Evolutionary conservation across 1,140 invertebrate genomes (phyloP).

Genomic region (Drosophila chauvacae): DNA sequence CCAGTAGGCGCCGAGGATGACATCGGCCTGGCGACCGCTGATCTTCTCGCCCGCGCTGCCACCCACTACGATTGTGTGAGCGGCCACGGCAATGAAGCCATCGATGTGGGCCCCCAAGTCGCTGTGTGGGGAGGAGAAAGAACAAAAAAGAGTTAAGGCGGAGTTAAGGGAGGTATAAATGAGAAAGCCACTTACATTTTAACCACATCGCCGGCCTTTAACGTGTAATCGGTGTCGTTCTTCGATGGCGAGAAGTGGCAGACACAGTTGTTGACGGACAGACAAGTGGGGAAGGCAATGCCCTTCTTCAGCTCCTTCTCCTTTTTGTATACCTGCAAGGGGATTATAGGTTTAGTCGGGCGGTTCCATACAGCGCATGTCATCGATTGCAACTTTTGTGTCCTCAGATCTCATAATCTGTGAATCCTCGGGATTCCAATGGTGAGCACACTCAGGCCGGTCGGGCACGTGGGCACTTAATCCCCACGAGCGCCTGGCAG

Average conservation of each 20-base stretch:
- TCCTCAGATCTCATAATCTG: constrained; percentile 84
- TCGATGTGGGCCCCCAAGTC: constrained; percentile 99
- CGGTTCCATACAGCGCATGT: neutral
- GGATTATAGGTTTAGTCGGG: neutral
- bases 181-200: constrained; percentile 93
- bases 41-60: constrained; percentile 89
- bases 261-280: constrained; percentile 99
- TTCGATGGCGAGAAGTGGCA: constrained; percentile 98
- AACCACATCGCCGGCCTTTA: constrained; percentile 97
- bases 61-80: constrained; percentile 97
- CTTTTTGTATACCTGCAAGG: constrained; percentile 92
- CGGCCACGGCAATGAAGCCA: constrained; percentile 99
- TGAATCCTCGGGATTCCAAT: constrained; percentile 60
- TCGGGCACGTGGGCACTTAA: constrained; percentile 54
- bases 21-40: constrained; percentile 96
- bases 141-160: neutral
- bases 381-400: constrained; percentile 6
- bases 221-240: constrained; percentile 94
- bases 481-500: constrained; percentile 38
- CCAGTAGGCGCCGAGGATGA: constrained; percentile 96
- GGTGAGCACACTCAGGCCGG: constrained; percentile 16
- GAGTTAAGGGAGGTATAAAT: constrained; percentile 44
- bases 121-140: constrained; percentile 85
- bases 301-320: constrained; percentile 99
- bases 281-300: constrained; percentile 99